Base-by-base conservation (phyloP, 2,797 vertebrate species). In the Pipistrellus pygmaeus region DNA sequence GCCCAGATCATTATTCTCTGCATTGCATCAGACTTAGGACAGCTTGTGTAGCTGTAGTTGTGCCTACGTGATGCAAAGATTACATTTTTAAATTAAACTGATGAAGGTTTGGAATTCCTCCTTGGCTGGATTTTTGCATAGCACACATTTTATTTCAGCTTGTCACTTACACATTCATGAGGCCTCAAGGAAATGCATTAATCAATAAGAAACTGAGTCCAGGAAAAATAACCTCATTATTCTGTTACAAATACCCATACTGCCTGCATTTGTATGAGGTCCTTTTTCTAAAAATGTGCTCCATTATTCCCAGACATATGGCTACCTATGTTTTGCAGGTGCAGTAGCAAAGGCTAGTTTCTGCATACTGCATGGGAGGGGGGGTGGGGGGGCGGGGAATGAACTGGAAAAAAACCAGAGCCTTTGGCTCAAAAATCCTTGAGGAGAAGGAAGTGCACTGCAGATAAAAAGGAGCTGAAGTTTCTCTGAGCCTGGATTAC, bases 181-280 rank as follows among this genome's bases (percentile, higher is more conserved):
- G 76, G 77, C 75, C 55, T 96, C n/a, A 89, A 94, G 41, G 84
- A 91, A 95, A 85, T 57, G 17, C 25, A 92, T 38, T 14, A 71
- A 60, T 66, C 82, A 91, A 11, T 72, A 87, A 93, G 75, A 92
- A 60, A 86, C 44, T 5, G 8, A 77, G 35, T 57, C 17, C 38
- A 84, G 86, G 68, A 72, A 72, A 75, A 71, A 84, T 41, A 76
- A 41, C 78, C 35, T 88, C 35, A 20, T 69, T 60, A 27, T 44
- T 84, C 14, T 64, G 32, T 71, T 72, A 46, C 51, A 87, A 87
- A 51, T 55, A 55, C 12, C 21, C 35, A 38, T 13, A 55, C 15
- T 30, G 15, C 71, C 7, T 41, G 41, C 6, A 21, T 80, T 73
- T 68, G 23, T 12, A 6, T 66, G 38, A 46, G 46, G 90, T 14